phyloP scores from a whole-genome alignment of 2,113 vertebrate species.

The Tringa solitaria region DNA sequence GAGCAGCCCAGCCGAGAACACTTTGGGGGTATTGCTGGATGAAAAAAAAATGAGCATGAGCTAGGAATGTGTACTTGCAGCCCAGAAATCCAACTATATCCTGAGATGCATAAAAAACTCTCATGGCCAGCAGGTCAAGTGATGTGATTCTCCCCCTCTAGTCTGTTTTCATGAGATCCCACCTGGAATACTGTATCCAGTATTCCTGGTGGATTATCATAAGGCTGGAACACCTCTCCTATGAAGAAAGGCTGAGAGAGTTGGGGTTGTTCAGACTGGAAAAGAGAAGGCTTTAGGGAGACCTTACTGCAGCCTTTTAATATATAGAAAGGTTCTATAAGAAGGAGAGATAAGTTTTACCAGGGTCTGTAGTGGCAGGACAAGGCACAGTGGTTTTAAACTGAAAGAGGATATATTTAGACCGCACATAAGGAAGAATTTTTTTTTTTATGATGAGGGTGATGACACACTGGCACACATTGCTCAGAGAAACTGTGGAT shows the following conservation, averaged over 20 bases:
- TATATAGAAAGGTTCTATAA: neutral
- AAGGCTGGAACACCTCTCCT: neutral
- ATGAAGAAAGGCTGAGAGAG: neutral
- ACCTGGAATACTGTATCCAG: neutral
- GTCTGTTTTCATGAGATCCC: neutral
- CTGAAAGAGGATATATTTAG: neutral
- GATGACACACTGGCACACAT: neutral
- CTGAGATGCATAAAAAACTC: too few relatives aligned
- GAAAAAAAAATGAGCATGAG: neutral
- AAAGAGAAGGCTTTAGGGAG: neutral
- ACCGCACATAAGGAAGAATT: neutral
- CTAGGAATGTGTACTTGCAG: neutral
- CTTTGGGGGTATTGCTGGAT: neutral
- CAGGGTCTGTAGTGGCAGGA: neutral
- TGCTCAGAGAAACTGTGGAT: neutral
- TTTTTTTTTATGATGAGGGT: neutral
- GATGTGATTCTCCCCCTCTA: neutral
- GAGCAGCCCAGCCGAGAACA: neutral
- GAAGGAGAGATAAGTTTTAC: neutral
- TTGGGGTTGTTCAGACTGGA: neutral
- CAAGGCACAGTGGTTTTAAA: neutral
- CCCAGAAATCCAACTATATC: neutral
- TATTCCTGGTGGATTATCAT: neutral
- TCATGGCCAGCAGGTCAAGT: neutral
- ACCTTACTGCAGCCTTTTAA: neutral